Evolutionary conservation across 2,797 vertebrate genomes (phyloP).

Genomic region (Hoplostethus atlanticus): DNA sequence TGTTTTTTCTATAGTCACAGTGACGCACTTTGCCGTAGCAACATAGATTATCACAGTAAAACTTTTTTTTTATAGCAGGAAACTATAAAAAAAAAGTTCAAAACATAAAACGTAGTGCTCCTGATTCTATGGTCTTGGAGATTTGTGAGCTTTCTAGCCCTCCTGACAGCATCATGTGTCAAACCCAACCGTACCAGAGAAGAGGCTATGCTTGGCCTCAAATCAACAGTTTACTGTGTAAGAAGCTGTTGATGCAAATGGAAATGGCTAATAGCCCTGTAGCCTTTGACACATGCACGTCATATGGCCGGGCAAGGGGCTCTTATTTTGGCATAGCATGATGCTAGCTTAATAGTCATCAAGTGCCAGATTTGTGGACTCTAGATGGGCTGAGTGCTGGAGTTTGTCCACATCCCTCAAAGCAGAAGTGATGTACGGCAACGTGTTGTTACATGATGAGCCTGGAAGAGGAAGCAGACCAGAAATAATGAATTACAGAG

Average conservation of each 20-base stretch:
- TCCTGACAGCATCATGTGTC: conserved; percentile 61
- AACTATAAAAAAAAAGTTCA: conserved; percentile 64
- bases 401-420: conserved; percentile 42
- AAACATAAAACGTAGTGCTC: conserved; percentile 32
- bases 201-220: conserved; percentile 59
- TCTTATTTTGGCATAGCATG: conserved; percentile 43
- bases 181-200: conserved; percentile 43
- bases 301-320: conserved; percentile 51
- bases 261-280: conserved; percentile 58
- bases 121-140: conserved; percentile 27
- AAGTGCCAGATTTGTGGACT: conserved; percentile 56
- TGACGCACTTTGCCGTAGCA: conserved; percentile 61
- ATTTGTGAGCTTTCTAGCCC: conserved; percentile 56
- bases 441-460: conserved; percentile 16
- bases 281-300: conserved; percentile 56
- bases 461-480: conserved; percentile 52
- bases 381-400: conserved; percentile 1
- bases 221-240: conserved; percentile 52
- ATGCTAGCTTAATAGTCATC: conserved; percentile 45
- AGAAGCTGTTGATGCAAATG: conserved; percentile 66
- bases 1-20: conserved; percentile 63
- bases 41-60: conserved; percentile 66
- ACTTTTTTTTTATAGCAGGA: conserved; percentile 50
- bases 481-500: conserved; percentile 71
- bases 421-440: conserved; percentile 1